A percentile compares a stretch with the other conserved stretches of the same genome.
phyloP scores from a whole-genome alignment of 2,888 invertebrate species.

The Pandemis cinnamomeana region DNA sequence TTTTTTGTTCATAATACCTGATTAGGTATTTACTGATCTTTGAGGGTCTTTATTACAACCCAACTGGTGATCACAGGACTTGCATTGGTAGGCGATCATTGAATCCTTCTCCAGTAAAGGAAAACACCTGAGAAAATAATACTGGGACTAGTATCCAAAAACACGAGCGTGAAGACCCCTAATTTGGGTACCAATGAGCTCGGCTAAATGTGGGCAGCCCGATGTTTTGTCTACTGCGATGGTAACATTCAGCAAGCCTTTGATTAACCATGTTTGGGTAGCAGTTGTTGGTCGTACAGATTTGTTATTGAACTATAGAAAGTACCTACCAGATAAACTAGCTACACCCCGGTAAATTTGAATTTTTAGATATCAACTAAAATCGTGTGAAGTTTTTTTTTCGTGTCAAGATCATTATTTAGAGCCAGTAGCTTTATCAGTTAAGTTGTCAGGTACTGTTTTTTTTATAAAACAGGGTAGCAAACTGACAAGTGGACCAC shows the following conservation, averaged over 20 bases:
- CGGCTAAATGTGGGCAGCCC: background rate
- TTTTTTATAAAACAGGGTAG: too few species aligned
- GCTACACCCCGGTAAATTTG: background rate
- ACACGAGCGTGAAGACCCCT: background rate
- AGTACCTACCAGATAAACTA: too few species aligned
- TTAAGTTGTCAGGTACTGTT: too few species aligned
- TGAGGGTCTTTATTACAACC: background rate
- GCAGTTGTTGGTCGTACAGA: too few species aligned
- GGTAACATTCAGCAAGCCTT: background rate
- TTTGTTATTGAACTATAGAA: too few species aligned
- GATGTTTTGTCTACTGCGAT: background rate
- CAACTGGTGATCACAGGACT: background rate
- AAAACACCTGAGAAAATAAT: background rate
- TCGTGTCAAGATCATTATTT: too few species aligned
- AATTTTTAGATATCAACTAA: too few species aligned
- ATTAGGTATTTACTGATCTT: background rate
- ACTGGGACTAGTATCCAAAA: background rate
- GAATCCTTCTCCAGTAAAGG: background rate
- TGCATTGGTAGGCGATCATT: background rate
- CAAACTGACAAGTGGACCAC: too few species aligned
- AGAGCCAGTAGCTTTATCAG: too few species aligned
- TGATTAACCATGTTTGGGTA: background rate
- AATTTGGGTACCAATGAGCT: constrained; percentile 7
- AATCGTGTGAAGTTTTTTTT: too few species aligned
- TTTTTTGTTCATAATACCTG: background rate